phyloP scores from a whole-genome alignment of 2,797 vertebrate species.

The Aeoliscus strigatus region DNA sequence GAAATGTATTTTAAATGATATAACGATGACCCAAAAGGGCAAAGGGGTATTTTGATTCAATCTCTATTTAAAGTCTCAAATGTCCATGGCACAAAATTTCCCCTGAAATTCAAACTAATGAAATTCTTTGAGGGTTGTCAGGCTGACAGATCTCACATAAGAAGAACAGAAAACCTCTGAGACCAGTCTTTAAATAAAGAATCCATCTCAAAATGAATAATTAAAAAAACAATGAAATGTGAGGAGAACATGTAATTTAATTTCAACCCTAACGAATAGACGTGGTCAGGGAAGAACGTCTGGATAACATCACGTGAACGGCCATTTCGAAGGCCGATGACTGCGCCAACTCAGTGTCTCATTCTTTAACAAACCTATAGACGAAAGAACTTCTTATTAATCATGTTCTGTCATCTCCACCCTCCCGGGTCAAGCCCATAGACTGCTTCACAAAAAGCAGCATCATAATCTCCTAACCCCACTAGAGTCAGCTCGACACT shows the following conservation, averaged over 20 bases:
- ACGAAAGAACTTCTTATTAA: neutral
- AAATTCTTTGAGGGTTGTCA: conserved; percentile 26
- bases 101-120: conserved; percentile 23
- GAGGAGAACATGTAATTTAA: neutral
- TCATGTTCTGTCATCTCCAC: conserved; percentile 25
- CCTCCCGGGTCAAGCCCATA: conserved; percentile 52
- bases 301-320: neutral
- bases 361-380: neutral
- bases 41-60: no score
- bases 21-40: no score
- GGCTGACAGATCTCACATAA: conserved; percentile 5
- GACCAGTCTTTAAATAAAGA: conserved; percentile 11
- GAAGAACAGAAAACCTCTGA: conserved; percentile 2
- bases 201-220: neutral
- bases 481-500: conserved; percentile 11
- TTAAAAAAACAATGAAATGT: conserved; percentile 5
- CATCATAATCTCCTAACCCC: conserved; percentile 35
- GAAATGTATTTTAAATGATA: no score
- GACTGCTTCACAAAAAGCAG: conserved; percentile 51
- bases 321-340: conserved; percentile 3
- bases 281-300: conserved; percentile 1
- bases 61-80: no score
- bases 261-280: neutral
- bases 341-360: no score
- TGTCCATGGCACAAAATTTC: conserved; percentile 5